These are phyloP conservation scores for Bradypodion pumilum DNA, from an alignment of 2,797 vertebrate species.

Conservation along the genomic window DNA sequence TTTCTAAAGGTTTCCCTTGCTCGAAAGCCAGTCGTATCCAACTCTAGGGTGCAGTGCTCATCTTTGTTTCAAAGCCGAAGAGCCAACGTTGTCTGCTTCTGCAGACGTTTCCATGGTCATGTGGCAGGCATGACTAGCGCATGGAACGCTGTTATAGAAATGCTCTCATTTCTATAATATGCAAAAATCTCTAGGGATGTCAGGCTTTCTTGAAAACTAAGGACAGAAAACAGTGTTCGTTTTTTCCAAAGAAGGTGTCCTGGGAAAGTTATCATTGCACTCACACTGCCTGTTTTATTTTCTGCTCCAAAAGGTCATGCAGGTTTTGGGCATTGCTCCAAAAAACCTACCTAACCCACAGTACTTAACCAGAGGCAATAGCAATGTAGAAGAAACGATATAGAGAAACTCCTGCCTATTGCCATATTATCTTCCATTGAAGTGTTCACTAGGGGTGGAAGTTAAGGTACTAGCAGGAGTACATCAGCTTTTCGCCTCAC, in stretches of 20 bases:
- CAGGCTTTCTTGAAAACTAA: background rate
- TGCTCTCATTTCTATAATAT: too few species aligned
- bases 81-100: too few species aligned
- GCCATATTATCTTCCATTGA: too few species aligned
- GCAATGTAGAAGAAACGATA: background rate
- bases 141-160: too few species aligned
- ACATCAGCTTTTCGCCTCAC: too few species aligned
- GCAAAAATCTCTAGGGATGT: background rate
- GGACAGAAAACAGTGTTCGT: background rate
- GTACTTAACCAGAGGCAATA: background rate
- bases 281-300: background rate
- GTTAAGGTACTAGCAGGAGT: too few species aligned
- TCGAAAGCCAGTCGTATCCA: too few species aligned
- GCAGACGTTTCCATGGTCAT: too few species aligned
- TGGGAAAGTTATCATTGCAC: background rate
- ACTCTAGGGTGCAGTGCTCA: too few species aligned
- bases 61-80: too few species aligned
- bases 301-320: background rate
- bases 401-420: background rate
- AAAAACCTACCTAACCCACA: background rate
- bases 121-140: too few species aligned
- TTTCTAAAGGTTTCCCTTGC: background rate
- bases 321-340: background rate
- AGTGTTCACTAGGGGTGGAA: too few species aligned
- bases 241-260: background rate